phyloP scores from a whole-genome alignment of 2,113 vertebrate genomes.

The Lasiurus borealis region DNA sequence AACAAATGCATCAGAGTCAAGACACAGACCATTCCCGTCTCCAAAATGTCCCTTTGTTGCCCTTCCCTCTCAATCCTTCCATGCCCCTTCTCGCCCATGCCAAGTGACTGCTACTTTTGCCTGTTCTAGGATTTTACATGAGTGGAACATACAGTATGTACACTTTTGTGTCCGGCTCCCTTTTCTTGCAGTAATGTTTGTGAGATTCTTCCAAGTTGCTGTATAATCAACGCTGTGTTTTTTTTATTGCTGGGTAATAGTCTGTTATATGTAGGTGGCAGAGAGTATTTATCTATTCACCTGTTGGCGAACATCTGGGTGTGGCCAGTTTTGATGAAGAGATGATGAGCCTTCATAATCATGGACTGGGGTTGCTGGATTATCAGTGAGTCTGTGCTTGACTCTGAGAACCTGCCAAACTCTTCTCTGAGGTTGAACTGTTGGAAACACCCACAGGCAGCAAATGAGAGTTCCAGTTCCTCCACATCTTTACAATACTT shows the following conservation, averaged over 20 bases:
- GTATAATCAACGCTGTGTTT: not conserved
- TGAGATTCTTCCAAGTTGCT: not conserved
- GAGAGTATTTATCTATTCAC: not conserved
- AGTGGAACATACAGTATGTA: not conserved
- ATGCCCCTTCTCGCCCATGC: not conserved
- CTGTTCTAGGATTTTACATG: not conserved
- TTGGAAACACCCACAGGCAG: not conserved
- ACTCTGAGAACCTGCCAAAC: not conserved
- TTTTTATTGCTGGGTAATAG: not conserved
- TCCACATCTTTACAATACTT: not conserved
- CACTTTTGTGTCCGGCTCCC: not conserved
- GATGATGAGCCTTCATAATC: not conserved
- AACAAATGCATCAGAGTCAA: not conserved
- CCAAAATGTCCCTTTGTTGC: not conserved
- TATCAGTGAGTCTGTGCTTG: not conserved
- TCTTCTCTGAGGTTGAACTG: not conserved
- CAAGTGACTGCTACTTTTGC: not conserved
- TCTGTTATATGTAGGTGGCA: not conserved
- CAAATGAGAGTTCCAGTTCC: not conserved
- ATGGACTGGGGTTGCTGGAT: not conserved
- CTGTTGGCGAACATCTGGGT: not conserved
- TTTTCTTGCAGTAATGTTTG: not conserved
- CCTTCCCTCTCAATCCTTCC: not conserved
- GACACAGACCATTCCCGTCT: not conserved
- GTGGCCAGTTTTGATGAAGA: not conserved